These are phyloP conservation scores for Condylura cristata DNA, from an alignment of 2,113 vertebrate genomes.

Conservation along the genomic window DNA sequence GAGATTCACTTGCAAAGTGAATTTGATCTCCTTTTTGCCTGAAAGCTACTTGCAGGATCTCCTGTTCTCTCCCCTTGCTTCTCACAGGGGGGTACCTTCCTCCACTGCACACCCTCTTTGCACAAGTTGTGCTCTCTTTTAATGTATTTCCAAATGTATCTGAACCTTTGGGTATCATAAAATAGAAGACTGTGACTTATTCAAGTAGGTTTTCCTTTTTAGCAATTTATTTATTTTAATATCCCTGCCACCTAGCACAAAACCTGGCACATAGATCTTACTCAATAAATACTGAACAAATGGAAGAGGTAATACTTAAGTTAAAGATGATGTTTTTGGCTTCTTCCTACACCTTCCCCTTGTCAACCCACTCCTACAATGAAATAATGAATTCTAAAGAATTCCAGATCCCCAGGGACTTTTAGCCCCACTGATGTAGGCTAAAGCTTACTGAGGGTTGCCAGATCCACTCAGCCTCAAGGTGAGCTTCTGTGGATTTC, in stretches of 20 bases:
- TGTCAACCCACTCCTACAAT: too few relatives aligned
- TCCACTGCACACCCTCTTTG: not conserved
- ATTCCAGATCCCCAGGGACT: not conserved
- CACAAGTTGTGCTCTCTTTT: not conserved
- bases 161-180: not conserved
- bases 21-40: slow-evolving; percentile 1
- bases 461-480: not conserved
- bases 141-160: not conserved
- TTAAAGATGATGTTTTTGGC: not conserved
- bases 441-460: too few relatives aligned
- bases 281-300: not conserved
- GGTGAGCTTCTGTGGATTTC: not conserved
- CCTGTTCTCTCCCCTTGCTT: rapidly evolving
- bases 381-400: not conserved
- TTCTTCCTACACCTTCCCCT: not conserved
- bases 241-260: not conserved
- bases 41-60: not conserved
- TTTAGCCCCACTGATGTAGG: not conserved
- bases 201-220: not conserved
- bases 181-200: not conserved
- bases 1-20: not conserved
- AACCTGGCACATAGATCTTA: not conserved
- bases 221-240: not conserved
- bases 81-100: not conserved
- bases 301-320: not conserved